Evolutionary conservation across 2,113 vertebrate species (phyloP), one percentile per base, ranked within the genome.

Genomic region (Cyanoramphus novaezelandiae): DNA sequence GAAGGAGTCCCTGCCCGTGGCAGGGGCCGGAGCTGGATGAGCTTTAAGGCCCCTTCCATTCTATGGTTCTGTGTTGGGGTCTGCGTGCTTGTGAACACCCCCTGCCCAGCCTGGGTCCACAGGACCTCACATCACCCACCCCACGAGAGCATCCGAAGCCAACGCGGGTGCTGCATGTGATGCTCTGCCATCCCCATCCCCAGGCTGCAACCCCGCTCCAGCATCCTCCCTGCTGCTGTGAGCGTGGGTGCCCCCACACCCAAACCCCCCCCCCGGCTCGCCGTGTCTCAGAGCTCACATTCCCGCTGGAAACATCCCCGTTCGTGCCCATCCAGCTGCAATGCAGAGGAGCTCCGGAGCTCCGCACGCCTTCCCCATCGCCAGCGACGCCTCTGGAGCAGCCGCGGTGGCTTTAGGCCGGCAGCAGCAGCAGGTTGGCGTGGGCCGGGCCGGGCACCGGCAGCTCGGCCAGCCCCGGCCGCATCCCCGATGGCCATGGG

Each of bases 301-400:
- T 47, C 53, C 64, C 47, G 1, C 28, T n/a, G 72, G 44, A 27
- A 50, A 49, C 78, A 77, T 12, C 46, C 69, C 57, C 27, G n/a
- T 27, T 70, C 23, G 11, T 8, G 3, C 28, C 31, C 55, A 75
- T 85, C 83, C 95, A 91, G 95, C 94, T 92, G 95, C 95, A 94
- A 92, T 94, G 95, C 95, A 92, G 95, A 92, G 94, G 83, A 88
- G 87, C 83, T 83, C 39, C 92, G 17, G 24, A 44, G 90, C 86
- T 39, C 75, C 55, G 13, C 35, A 4, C 39, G 59, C 86, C 77
- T 83, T 82, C 91, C 88, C 74, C 3, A 7, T 75, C 79, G 95
- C 82, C 62, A 29, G 82, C 62, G 50, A 18, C 41, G 76, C 86
- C 64, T 80, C 52, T 3, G 82, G 78, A 84, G 37, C 44, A 31